Conservation (phyloP, 2,888 invertebrate genomes). For the Chloromyia formosa region DNA sequence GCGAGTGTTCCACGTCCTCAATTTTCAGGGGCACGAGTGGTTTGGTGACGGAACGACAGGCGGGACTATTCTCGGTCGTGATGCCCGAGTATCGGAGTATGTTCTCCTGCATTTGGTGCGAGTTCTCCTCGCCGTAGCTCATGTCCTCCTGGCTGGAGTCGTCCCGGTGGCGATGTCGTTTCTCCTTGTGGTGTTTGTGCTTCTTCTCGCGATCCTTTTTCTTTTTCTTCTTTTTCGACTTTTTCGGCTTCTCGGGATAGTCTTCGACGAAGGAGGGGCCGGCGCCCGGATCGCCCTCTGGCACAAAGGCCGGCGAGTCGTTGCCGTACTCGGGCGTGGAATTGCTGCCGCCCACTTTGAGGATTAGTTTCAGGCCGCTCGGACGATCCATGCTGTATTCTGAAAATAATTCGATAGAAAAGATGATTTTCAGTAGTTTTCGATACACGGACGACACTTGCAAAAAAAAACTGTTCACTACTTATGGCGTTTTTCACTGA, state of each 20-base stretch:
- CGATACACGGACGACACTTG: too few species aligned
- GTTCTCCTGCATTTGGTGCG: conserved; percentile 61
- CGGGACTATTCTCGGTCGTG: conserved; percentile 62
- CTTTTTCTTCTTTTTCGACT: conserved; percentile 81
- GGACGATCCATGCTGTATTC: conserved; percentile 63
- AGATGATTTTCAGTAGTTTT: conserved; percentile 42
- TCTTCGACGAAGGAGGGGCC: conserved; percentile 52
- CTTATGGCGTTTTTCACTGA: too few species aligned
- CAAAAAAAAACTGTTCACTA: too few species aligned
- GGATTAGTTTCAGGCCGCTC: conserved; percentile 73
- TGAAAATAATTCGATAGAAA: conserved; percentile 44
- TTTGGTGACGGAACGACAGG: conserved; percentile 61
- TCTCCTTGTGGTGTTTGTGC: conserved; percentile 77
- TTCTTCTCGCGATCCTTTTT: conserved; percentile 78
- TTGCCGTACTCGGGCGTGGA: conserved; percentile 73
- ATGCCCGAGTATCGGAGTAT: conserved; percentile 61
- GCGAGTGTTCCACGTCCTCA: conserved; percentile 54
- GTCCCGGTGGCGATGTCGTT: conserved; percentile 69
- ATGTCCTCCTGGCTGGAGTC: conserved; percentile 72
- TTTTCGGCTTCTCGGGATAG: conserved; percentile 69
- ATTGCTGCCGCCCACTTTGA: conserved; percentile 75
- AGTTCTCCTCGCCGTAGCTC: conserved; percentile 68
- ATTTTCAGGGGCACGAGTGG: conserved; percentile 60
- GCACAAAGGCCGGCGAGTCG: conserved; percentile 62
- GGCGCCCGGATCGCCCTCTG: conserved; percentile 21